phyloP scores from a whole-genome alignment of 2,113 vertebrate species.

The Brienomyrus brachyistius region DNA sequence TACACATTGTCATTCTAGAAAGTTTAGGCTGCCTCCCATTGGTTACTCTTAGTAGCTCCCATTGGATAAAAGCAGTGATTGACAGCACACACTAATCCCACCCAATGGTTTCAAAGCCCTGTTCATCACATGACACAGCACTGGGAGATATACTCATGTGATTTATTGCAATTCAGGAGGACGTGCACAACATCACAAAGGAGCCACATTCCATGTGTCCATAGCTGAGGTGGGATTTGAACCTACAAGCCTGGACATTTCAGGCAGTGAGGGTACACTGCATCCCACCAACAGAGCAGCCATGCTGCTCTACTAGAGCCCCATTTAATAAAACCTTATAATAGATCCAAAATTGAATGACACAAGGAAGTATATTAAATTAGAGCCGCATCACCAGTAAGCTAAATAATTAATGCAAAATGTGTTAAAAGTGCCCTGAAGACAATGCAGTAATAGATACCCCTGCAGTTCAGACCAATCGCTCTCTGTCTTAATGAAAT shows the following conservation, averaged over 20 bases:
- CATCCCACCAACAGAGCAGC: neutral
- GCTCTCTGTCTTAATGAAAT: slow-evolving; percentile 15
- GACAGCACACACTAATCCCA: neutral
- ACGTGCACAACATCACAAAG: neutral
- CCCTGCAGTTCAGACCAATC: slow-evolving; percentile 9
- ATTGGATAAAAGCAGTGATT: neutral
- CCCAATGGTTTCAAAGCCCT: neutral
- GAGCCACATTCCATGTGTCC: neutral
- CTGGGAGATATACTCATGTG: neutral
- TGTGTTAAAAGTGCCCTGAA: slow-evolving; percentile 21
- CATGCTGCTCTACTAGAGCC: neutral
- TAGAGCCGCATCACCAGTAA: slow-evolving; percentile 13
- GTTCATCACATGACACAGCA: neutral
- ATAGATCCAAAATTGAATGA: slow-evolving; percentile 23
- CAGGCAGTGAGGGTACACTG: neutral
- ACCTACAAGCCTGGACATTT: neutral
- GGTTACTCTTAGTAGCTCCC: neutral
- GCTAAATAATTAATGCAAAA: slow-evolving; percentile 27
- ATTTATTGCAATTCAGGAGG: neutral
- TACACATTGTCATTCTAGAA: neutral
- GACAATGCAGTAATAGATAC: slow-evolving; percentile 22
- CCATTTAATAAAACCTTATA: slow-evolving; percentile 14
- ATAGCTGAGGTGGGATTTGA: neutral
- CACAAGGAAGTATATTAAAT: slow-evolving; percentile 25
- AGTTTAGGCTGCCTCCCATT: neutral